These are phyloP conservation scores for Protonemura montana DNA, from an alignment of 2,888 invertebrate species.

Conservation along the genomic window DNA sequence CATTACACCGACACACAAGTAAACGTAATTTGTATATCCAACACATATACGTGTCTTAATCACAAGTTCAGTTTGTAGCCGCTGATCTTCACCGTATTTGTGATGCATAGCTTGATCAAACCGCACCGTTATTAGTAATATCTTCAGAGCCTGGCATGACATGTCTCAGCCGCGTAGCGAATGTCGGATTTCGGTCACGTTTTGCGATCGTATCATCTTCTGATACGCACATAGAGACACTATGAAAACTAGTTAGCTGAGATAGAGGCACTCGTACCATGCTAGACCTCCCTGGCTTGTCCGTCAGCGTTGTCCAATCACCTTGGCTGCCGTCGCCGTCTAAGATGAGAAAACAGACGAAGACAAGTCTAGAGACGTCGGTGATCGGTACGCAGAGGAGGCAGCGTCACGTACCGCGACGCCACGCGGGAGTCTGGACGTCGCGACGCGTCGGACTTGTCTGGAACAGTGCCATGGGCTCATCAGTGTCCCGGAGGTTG, in stretches of 20 bases:
- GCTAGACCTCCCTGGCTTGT: neutral
- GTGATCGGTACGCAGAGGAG: neutral
- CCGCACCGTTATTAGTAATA: neutral
- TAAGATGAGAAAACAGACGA: neutral
- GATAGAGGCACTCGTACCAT: neutral
- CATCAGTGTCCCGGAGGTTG: constrained; percentile 12
- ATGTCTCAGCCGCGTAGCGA: neutral
- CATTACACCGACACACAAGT: neutral
- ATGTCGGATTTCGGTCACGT: neutral
- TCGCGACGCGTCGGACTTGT: neutral
- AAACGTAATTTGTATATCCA: neutral
- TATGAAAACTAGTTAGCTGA: neutral
- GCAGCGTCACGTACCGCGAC: neutral
- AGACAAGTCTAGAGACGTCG: neutral
- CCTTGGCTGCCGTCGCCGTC: neutral
- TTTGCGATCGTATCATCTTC: neutral
- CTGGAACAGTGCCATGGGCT: constrained; percentile 28
- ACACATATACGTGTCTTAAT: constrained; percentile 12
- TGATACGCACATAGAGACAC: neutral
- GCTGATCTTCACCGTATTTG: neutral
- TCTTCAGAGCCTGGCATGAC: neutral
- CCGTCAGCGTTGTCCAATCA: neutral
- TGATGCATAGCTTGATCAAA: neutral
- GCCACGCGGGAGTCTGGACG: neutral
- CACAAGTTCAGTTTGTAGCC: neutral